phyloP scores from a whole-genome alignment of 30 jellyfish, hydroid and myxozoan species.

The Pelagia noctiluca region DNA sequence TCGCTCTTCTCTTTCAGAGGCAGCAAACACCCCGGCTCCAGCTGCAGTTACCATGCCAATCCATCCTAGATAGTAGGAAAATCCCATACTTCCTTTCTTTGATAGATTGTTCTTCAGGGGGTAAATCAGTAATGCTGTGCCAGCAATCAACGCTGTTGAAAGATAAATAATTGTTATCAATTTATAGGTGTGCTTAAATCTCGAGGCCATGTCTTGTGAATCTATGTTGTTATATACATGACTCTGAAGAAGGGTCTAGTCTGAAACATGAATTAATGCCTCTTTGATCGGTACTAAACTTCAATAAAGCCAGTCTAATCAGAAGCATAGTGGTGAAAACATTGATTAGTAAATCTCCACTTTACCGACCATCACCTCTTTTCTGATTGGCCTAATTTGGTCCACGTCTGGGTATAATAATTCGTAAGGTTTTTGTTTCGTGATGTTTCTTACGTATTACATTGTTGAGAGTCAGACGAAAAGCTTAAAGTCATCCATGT shows the following conservation, averaged over 20 bases:
- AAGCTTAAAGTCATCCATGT: too few species aligned
- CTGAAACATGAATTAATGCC: not conserved
- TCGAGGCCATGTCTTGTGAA: not conserved
- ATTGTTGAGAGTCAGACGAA: too few species aligned
- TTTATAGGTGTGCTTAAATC: not conserved
- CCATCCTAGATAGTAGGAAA: slow-evolving; percentile 34
- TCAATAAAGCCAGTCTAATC: not conserved
- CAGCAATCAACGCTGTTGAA: not conserved
- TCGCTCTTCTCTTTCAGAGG: slow-evolving; percentile 21
- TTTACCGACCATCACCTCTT: too few species aligned
- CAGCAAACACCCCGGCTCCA: slow-evolving; percentile 38
- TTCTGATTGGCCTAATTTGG: too few species aligned
- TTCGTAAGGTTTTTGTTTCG: too few species aligned
- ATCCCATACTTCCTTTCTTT: slow-evolving; percentile 18
- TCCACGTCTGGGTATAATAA: too few species aligned
- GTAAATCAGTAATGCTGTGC: slow-evolving; percentile 3
- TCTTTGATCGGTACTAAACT: too few species aligned
- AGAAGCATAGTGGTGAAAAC: not conserved
- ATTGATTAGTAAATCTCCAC: too few species aligned
- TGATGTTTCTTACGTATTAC: too few species aligned
- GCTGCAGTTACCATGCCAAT: slow-evolving; percentile 14
- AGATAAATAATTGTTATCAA: not conserved
- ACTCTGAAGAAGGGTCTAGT: not conserved
- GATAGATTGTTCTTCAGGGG: slow-evolving; percentile 8
- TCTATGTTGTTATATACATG: not conserved